Evolutionary conservation across 37 sponge, comb jelly and placozoan species (phyloP).

Genomic region (Tethya wilhelma): DNA sequence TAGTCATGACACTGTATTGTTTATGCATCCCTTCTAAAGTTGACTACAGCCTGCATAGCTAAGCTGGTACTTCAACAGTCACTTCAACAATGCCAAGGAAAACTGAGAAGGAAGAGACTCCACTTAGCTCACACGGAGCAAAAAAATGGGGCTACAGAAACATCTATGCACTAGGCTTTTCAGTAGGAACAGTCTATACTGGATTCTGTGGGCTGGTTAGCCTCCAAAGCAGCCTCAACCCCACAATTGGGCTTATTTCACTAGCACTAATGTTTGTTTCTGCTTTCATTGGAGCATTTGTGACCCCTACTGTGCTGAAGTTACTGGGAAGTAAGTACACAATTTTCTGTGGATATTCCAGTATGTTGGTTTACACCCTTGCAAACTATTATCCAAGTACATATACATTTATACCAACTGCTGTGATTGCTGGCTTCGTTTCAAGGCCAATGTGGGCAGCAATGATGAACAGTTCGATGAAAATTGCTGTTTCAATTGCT

Average conservation of each 20-base stretch:
- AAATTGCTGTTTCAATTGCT: conserved; percentile 33
- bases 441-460: conserved; percentile 64
- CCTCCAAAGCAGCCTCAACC: conserved; percentile 64
- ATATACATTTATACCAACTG: conserved; percentile 74
- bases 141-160: conserved; percentile 44
- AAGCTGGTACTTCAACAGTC: too few relatives aligned
- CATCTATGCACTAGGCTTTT: conserved; percentile 23
- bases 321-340: conserved; percentile 40
- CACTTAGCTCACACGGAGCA: too few relatives aligned
- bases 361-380: conserved; percentile 25
- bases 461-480: conserved; percentile 10
- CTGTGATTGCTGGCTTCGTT: conserved; percentile 47
- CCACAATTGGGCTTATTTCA: conserved; percentile 44
- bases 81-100: too few relatives aligned
- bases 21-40: too few relatives aligned
- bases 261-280: conserved; percentile 35
- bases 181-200: conserved; percentile 31
- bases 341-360: conserved; percentile 23
- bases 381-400: conserved; percentile 71
- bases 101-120: too few relatives aligned
- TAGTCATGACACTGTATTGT: too few relatives aligned
- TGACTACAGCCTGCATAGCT: too few relatives aligned
- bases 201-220: conserved; percentile 36
- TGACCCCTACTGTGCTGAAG: conserved; percentile 34
- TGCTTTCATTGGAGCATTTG: conserved; percentile 25